phyloP scores from a whole-genome alignment of 2,113 vertebrate genomes.

The Gobius niger region DNA sequence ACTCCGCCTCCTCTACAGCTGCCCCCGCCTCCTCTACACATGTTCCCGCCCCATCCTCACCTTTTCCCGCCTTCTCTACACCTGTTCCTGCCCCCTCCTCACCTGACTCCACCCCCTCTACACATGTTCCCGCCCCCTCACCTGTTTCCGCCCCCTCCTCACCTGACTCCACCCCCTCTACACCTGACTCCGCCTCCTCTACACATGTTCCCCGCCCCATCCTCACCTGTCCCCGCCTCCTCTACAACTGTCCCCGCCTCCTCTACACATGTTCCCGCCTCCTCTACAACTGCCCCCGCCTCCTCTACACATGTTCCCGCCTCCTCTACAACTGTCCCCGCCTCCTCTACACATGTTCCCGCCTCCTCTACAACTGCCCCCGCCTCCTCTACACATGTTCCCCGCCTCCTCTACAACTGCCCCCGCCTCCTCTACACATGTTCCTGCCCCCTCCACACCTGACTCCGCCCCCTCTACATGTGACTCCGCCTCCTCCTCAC shows the following conservation, averaged over 20 bases:
- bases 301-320: no score
- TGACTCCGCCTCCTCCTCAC: no score
- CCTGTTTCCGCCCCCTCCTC: no score
- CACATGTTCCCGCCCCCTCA: no score
- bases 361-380: background rate
- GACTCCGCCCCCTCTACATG: no score
- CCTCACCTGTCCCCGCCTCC: background rate
- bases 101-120: background rate
- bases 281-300: background rate
- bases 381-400: no score
- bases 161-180: no score
- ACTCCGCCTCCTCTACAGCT: background rate
- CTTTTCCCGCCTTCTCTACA: background rate
- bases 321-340: background rate
- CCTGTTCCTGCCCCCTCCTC: background rate
- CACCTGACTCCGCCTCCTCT: no score
- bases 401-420: background rate
- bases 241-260: background rate
- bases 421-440: no score
- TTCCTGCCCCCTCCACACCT: background rate
- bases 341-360: no score
- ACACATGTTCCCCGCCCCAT: no score
- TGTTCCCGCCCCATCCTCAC: background rate
- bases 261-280: no score
- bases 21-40: background rate